Evolutionary conservation across 2,797 vertebrate genomes (phyloP).

Genomic region (Aldrovandia affinis): DNA sequence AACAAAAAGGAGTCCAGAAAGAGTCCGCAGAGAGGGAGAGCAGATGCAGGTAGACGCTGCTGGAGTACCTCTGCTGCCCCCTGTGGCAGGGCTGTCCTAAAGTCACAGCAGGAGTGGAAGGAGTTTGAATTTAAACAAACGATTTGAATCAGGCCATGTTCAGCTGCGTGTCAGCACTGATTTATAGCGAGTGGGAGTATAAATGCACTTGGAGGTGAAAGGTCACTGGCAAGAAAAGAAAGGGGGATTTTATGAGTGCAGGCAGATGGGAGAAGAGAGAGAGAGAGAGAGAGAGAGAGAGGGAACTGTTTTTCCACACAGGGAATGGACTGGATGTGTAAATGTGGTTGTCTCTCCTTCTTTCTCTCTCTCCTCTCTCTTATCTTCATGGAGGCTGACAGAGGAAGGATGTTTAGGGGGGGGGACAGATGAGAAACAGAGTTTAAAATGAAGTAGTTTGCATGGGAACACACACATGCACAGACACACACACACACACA

Average conservation of each 20-base stretch:
- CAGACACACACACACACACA: no score
- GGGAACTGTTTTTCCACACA: conserved; percentile 4
- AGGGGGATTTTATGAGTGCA: conserved; percentile 18
- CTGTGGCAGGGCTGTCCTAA: conserved; percentile 33
- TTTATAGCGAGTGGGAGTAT: conserved; percentile 55
- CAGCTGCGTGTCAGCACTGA: conserved; percentile 61
- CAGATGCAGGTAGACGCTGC: conserved; percentile 1
- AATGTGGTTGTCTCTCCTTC: not conserved
- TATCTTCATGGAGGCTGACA: not conserved
- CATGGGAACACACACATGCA: no score
- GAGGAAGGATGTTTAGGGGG: not conserved
- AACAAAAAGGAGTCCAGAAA: not conserved
- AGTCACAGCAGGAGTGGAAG: conserved; percentile 46
- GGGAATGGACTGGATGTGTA: not conserved
- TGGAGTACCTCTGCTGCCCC: conserved; percentile 40
- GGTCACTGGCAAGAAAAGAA: conserved; percentile 49
- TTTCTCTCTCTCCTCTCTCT: not conserved
- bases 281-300: not conserved
- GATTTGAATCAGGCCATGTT: conserved; percentile 65
- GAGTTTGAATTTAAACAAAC: conserved; percentile 61
- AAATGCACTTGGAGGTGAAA: conserved; percentile 39
- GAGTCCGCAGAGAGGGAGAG: not conserved
- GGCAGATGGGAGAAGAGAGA: conserved; percentile 3
- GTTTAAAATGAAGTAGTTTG: not conserved
- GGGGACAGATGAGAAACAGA: not conserved